These are phyloP conservation scores for Sylvicola cinctus DNA, from an alignment of 2,888 invertebrate species.

Conservation along the genomic window DNA sequence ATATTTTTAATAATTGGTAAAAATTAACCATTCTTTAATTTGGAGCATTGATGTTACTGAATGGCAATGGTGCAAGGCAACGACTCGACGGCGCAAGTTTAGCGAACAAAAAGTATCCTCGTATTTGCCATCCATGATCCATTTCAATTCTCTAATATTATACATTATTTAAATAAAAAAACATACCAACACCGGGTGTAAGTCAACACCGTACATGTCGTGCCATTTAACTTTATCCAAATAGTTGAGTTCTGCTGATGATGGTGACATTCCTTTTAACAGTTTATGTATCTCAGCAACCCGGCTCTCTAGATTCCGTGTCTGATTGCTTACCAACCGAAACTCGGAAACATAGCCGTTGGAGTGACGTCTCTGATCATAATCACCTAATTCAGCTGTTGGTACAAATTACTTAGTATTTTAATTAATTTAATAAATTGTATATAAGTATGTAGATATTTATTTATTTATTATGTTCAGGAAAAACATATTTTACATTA, in stretches of 20 bases:
- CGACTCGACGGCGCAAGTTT: no score
- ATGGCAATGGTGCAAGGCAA: no score
- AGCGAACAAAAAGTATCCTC: conserved; percentile 1
- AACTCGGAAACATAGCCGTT: conserved; percentile 90
- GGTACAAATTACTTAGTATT: conserved; percentile 10
- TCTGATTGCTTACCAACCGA: conserved; percentile 79
- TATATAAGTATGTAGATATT: not conserved
- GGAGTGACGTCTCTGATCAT: conserved; percentile 69
- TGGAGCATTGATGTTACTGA: no score
- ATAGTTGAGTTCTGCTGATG: conserved; percentile 83
- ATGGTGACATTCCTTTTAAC: conserved; percentile 47
- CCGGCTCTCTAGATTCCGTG: conserved; percentile 68
- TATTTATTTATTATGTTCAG: not conserved
- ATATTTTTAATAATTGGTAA: no score
- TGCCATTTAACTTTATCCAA: conserved; percentile 97
- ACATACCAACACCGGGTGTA: conserved; percentile 86
- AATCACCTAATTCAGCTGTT: conserved; percentile 88
- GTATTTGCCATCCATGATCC: conserved; percentile 3
- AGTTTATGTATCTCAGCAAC: conserved; percentile 79
- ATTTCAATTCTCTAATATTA: not conserved
- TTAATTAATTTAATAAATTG: conserved; percentile 1
- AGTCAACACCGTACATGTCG: conserved; percentile 95
- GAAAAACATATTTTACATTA: not conserved
- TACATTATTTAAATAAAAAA: conserved; percentile 6
- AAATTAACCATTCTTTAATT: no score